Base-by-base conservation (phyloP, 2,113 vertebrate species). In the Pavo muticus region DNA sequence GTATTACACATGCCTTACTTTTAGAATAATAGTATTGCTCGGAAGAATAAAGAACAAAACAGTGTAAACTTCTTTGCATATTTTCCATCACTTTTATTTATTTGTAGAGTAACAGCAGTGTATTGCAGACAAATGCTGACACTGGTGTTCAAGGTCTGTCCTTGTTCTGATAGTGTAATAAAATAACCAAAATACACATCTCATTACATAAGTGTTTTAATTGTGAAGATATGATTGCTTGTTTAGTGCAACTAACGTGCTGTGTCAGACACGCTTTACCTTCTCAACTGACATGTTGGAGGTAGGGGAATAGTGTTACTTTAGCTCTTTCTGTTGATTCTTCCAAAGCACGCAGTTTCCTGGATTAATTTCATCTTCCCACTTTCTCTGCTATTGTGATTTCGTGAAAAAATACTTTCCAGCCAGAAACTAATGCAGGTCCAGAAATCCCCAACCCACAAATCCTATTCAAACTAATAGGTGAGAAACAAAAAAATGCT, bases 121-220 rank as follows among this genome's bases (percentile, higher is more conserved):
- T n/a, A 16, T 32, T 37, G 56, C 30, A 89, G 61, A 24, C 3
- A 40, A 56, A 50, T 40, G 37, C 69, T 76, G 35, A 8, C 27
- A 72, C 74, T 27, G 24, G 32, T 61, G 84, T 90, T 78, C 59
- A 68, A 63, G 6, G 37, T 19, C 8, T 70, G 35, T 21, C 6
- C 81, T 82, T 83, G 18, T 88, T 94, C 64, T 85, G 40, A 29
- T 69, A 19, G 24, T 1, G 1, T 30, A 83, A 87, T 52, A 64
- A 82, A 89, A 75, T 69, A 85, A 54, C 30, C 32, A 65, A 75
- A 95, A 56, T 35, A 54, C 64, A 44, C 29, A 10, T 82, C 32
- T 93, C 14, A 2, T 75, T 79, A 47, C 59, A 52, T 65, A 39
- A 48, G 45, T 94, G 78, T 6, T 89, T 95, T 94, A 87, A 91